Evolutionary conservation across 2,113 vertebrate species (phyloP), one percentile per base, ranked within the genome.

Genomic region (Dipodomys spectabilis): DNA sequence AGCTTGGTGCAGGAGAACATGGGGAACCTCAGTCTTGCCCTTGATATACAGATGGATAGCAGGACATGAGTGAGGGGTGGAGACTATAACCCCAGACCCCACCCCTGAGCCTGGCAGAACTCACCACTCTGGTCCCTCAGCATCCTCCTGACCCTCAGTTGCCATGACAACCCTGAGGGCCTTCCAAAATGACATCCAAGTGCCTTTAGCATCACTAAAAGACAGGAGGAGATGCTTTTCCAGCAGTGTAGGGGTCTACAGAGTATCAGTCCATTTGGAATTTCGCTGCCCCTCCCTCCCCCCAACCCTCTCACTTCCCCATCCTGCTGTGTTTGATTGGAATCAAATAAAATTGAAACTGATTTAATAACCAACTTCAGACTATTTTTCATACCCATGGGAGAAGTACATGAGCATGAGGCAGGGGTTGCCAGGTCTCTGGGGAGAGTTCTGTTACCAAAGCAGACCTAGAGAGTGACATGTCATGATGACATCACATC

Each of bases 161-260:
- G 83, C 91, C 67, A 77, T 88, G 72, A 79, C 86, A 86, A 81
- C 80, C n/a, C 86, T 0, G 19, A 89, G 67, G 74, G 80, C 73
- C 87, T 81, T 68, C 84, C 64, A 45, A 91, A 68, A 82, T 0
- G 32, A 91, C 82, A 96, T 95, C 94, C 91, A 95, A 97, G 96
- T 97, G 96, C 97, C 97, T 97, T 97, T 81, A 96, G 93, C 81
- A 22, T 82, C 87, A 78, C 81, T 71, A 7, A 87, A 16, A 68
- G 82, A 81, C 2, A 5, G 45, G 83, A 71, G 53, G 75, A 16
- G 68, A 62, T 1, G 1, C n/a, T 0, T 57, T 80, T n/a, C 69
- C 0, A 0, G 84, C 65, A 13, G 74, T 27, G 9, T 35, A 30
- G 32, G 62, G 60, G 35, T 53, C 28, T 5, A 13, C 10, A 81